Evolutionary conservation across 2,113 vertebrate genomes (phyloP), one percentile per base, ranked within the genome.

Genomic region (Formicarius rufipectus): DNA sequence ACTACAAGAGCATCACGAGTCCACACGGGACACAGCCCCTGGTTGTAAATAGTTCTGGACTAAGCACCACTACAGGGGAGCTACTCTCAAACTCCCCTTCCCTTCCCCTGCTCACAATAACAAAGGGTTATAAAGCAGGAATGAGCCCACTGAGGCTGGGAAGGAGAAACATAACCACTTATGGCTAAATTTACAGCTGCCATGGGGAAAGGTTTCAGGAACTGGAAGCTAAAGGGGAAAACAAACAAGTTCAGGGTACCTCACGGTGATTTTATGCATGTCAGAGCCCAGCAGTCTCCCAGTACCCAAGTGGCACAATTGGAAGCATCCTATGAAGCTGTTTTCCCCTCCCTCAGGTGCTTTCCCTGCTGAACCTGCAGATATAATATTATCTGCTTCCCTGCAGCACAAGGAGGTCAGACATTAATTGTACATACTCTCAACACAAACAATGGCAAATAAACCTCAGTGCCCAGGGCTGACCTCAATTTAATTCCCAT

Each of bases 401-500:
- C 74, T 75, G n/a, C 78, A 75, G 59, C 2, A 44, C 56, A 11
- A 31, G 6, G 2, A 69, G 78, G 39, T 85, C 44, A 89, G 45
- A 8, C 10, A 21, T 42, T 67, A 87, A 80, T 58, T 71, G 72
- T 25, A 40, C 18, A 30, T 23, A 40, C 7, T n/a, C 37, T 75
- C 66, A 82, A 45, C 31, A 64, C 12, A 58, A 84, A 60, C 62
- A 45, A 22, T 33, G 78, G 40, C 53, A 91, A 87, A 69, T 73
- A 89, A 37, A 93, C 80, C 39, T 69, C 78, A 50, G 56, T 47
- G 59, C 20, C 55, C 50, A 76, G 39, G 28, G 11, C 14, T 71
- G 67, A 90, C 79, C 66, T 72, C 82, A 90, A 50, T 90, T 87
- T 76, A 62, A 79, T 91, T 87, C 86, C 56, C 73, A 77, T 42